These are phyloP conservation scores for Omphaloscelis lunosa DNA, from an alignment of 2,888 invertebrate species.

Conservation along the genomic window DNA sequence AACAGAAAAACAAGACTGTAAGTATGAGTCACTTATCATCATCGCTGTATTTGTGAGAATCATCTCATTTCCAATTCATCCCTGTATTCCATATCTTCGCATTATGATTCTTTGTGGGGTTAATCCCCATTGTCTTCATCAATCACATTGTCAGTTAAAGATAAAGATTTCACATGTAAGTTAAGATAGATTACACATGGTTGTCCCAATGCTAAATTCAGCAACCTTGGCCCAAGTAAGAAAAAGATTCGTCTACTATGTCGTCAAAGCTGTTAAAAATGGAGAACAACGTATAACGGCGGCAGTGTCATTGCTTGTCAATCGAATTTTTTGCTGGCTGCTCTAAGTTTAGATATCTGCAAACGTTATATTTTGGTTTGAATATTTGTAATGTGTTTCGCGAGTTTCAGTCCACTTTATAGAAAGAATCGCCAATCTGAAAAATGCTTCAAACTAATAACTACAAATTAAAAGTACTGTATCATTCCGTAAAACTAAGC, in stretches of 20 bases:
- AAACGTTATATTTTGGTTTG: not conserved
- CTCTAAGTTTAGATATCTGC: not conserved
- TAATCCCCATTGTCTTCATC: not conserved
- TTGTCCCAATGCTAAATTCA: too few relatives aligned
- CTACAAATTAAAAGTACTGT: too few relatives aligned
- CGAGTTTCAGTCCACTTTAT: not conserved
- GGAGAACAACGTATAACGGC: not conserved
- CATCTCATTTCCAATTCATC: constrained; percentile 17
- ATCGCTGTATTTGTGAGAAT: constrained; percentile 28
- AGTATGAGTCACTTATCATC: constrained; percentile 47
- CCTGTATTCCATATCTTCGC: not conserved
- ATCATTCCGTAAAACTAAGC: not conserved
- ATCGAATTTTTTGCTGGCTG: not conserved
- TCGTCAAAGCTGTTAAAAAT: not conserved
- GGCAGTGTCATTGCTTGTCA: not conserved
- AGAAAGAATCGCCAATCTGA: not conserved
- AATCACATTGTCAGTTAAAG: not conserved
- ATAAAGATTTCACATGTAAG: not conserved
- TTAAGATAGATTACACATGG: not conserved
- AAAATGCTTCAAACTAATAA: not conserved
- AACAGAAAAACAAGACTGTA: constrained; percentile 68
- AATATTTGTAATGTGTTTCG: not conserved
- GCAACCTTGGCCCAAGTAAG: not conserved
- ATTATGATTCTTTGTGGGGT: not conserved
- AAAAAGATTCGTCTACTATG: not conserved